These are phyloP conservation scores for Cephonodes hylas DNA, from an alignment of 2,888 invertebrate genomes.

Conservation along the genomic window DNA sequence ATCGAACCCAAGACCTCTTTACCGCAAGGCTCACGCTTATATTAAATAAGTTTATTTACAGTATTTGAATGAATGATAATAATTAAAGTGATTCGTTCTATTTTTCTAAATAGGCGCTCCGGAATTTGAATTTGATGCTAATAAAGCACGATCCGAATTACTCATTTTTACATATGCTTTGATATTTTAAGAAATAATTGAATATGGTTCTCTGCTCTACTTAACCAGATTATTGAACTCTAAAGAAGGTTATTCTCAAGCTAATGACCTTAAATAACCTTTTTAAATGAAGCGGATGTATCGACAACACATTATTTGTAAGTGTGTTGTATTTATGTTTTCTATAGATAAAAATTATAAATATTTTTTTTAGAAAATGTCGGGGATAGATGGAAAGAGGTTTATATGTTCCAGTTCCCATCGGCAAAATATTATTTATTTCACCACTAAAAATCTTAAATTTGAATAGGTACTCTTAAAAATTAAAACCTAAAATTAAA, in stretches of 20 bases:
- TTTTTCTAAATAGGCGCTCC: not conserved
- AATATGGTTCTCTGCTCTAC: not conserved
- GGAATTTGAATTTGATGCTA: not conserved
- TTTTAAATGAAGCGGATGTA: not conserved
- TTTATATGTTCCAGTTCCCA: too few relatives aligned
- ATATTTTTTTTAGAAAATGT: too few relatives aligned
- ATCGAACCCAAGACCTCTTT: too few relatives aligned
- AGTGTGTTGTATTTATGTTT: too few relatives aligned
- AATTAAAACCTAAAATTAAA: too few relatives aligned
- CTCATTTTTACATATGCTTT: not conserved
- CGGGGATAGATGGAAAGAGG: too few relatives aligned
- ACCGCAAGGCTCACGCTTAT: too few relatives aligned
- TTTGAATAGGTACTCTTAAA: too few relatives aligned
- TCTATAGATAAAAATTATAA: too few relatives aligned
- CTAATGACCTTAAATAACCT: not conserved
- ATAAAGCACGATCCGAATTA: not conserved
- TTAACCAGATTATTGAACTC: not conserved
- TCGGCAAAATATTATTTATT: too few relatives aligned
- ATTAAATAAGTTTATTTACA: not conserved
- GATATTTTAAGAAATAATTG: not conserved
- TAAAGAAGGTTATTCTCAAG: not conserved
- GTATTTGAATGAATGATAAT: not conserved
- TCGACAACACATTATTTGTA: too few relatives aligned
- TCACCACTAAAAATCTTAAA: too few relatives aligned
- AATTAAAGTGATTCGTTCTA: not conserved